A percentile compares a stretch with the other conserved stretches of the same genome.
Evolutionary conservation across 2,797 vertebrate species (phyloP).

Genomic region (Geranospiza caerulescens): DNA sequence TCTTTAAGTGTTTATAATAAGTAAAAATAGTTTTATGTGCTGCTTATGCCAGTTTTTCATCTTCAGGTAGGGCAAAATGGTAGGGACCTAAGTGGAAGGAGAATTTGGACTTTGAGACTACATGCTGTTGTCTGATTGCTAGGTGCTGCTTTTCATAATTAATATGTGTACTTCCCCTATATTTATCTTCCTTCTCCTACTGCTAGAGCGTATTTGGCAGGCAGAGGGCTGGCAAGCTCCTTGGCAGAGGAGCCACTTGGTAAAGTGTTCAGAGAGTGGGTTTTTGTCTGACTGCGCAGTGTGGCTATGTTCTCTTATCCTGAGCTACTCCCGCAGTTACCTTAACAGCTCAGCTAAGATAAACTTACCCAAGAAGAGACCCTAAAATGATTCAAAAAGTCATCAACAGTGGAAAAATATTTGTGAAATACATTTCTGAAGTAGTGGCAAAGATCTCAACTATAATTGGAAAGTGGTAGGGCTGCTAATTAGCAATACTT

Average conservation of each 20-base stretch:
- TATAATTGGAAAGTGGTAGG: not conserved
- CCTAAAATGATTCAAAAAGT: not conserved
- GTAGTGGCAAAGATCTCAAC: not conserved
- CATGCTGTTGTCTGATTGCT: not conserved
- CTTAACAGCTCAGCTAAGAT: not conserved
- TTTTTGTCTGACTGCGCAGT: not conserved
- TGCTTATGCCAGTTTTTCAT: not conserved
- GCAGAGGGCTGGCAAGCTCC: not conserved
- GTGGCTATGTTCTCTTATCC: not conserved
- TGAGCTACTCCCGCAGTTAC: not conserved
- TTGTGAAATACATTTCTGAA: not conserved
- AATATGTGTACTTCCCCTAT: not conserved
- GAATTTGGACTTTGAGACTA: not conserved
- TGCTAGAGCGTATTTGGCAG: not conserved
- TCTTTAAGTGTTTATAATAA: not conserved
- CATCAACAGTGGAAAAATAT: not conserved
- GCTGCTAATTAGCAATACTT: not conserved
- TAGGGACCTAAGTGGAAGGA: not conserved
- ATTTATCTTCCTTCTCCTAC: not conserved
- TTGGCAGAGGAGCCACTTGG: not conserved
- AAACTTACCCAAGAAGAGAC: not conserved
- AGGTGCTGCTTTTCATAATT: not conserved
- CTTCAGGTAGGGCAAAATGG: not conserved
- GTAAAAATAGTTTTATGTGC: not conserved
- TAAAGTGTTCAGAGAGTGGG: not conserved